Evolutionary conservation across 2,888 invertebrate genomes (phyloP).

Genomic region (Nycteola revayana): DNA sequence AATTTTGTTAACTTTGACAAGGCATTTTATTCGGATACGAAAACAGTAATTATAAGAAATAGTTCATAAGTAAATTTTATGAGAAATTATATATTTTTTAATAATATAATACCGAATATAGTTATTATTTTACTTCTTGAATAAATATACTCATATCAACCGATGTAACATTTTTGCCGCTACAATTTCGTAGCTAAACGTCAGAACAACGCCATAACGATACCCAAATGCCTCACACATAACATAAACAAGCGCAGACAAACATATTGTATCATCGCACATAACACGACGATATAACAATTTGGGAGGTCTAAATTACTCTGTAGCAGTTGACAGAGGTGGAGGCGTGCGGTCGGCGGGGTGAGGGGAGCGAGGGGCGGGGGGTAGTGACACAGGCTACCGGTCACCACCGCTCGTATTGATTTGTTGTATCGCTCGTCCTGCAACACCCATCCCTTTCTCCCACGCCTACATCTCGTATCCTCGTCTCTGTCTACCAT

Average conservation of each 20-base stretch:
- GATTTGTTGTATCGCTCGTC: conserved; percentile 83
- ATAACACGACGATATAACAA: conserved; percentile 44
- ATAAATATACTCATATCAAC: no score
- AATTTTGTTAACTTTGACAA: no score
- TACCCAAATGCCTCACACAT: conserved; percentile 21
- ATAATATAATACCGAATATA: no score
- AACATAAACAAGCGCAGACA: conserved; percentile 26
- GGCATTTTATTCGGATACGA: no score
- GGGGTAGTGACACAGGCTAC: conserved; percentile 81
- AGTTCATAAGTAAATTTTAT: no score
- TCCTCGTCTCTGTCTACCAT: conserved; percentile 50
- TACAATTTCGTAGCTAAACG: conserved; percentile 9
- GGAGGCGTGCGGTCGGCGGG: conserved; percentile 74
- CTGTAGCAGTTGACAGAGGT: conserved; percentile 77
- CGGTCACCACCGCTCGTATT: conserved; percentile 83
- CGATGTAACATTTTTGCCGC: no score
- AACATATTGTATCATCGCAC: conserved; percentile 39
- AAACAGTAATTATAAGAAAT: no score
- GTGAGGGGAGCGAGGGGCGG: conserved; percentile 42
- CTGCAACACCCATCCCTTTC: conserved; percentile 74
- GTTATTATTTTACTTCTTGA: no score
- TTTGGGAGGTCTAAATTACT: conserved; percentile 61
- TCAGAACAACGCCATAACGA: conserved; percentile 19
- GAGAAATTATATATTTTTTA: no score
- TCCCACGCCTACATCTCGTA: conserved; percentile 39